Evolutionary conservation across 2,888 invertebrate genomes (phyloP).

Genomic region (Archaeoteleia sp.): DNA sequence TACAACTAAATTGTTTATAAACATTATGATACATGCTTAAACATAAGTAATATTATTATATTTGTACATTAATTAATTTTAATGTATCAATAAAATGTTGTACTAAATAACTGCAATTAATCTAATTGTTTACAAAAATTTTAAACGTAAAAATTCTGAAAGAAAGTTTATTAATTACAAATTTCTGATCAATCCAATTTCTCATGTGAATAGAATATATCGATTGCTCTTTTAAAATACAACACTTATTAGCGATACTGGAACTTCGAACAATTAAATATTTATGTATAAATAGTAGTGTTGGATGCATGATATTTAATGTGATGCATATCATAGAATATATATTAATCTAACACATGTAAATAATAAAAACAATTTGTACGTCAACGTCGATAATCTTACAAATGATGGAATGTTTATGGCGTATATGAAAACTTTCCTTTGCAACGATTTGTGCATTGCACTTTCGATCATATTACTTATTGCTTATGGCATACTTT

Average conservation of each 20-base stretch:
- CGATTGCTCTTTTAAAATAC: background rate
- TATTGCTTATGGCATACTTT: slow-evolving; percentile 80
- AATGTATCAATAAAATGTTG: too few species aligned
- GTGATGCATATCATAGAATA: slow-evolving; percentile 33
- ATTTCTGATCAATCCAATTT: background rate
- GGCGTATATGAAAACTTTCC: slow-evolving; percentile 66
- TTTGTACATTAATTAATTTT: too few species aligned
- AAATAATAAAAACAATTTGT: slow-evolving; percentile 62
- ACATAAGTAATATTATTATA: too few species aligned
- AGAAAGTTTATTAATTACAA: background rate
- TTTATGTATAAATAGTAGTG: slow-evolving; percentile 9
- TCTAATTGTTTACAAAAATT: too few species aligned
- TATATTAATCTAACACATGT: slow-evolving; percentile 55
- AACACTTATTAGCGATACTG: background rate
- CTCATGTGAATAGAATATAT: background rate
- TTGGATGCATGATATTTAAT: slow-evolving; percentile 2
- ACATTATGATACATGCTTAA: background rate
- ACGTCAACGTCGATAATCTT: slow-evolving; percentile 51
- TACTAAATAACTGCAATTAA: too few species aligned
- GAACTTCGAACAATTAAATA: background rate
- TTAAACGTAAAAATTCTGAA: too few species aligned
- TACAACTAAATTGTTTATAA: background rate
- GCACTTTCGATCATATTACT: slow-evolving; percentile 36
- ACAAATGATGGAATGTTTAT: slow-evolving; percentile 65
- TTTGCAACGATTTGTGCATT: slow-evolving; percentile 67